Evolutionary conservation across 2,888 invertebrate species (phyloP), one percentile per base, ranked within the genome.

Genomic region (Corbicula japonica): DNA sequence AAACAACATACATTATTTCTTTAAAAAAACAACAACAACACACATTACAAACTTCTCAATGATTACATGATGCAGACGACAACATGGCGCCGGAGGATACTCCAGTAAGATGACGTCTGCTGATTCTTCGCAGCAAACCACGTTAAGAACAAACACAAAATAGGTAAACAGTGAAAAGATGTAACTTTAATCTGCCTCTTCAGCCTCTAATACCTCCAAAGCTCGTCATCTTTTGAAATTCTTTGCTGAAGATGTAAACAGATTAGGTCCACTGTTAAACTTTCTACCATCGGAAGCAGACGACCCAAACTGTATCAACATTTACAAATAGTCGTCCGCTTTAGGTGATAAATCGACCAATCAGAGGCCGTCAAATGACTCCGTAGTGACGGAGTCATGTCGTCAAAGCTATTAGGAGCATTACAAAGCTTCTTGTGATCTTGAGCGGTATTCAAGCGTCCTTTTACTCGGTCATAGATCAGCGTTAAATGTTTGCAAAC

Each of bases 291-390:
- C 78, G 82, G 82, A 82, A 72, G 75, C 52, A 78, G 78, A 75
- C 82, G 41, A 34, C 50, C 38, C 70, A 82, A 82, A 82, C 78
- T 41, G 78, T 63, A 82, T 82, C 82, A 82, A 78, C 77, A 77
- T 78, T 82, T 78, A 75, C 61, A 38, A 74, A 78, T 65, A 65
- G 79, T 74, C 79, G 83, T 80, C 76, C 83, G 76, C 70, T 71
- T 15, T 32, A 71, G 76, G 83, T 83, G 83, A 79, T 76, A 74
- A 75, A 76, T 83, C 68, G 65, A 62, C 73, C 76, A 71, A 76
- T 83, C 70, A 74, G 62, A 61, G 56, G 21, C 28, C 60, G 68
- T 26, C 66, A 76, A 76, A 83, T 83, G 32, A 46, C 70, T 46
- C 44, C 28, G 73, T 79, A 63, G 76, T 48, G 63, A 75, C 46